A percentile compares a stretch with the other conserved stretches of the same genome.
Conservation (phyloP, 2,888 invertebrate genomes). For the Noctua janthina region DNA sequence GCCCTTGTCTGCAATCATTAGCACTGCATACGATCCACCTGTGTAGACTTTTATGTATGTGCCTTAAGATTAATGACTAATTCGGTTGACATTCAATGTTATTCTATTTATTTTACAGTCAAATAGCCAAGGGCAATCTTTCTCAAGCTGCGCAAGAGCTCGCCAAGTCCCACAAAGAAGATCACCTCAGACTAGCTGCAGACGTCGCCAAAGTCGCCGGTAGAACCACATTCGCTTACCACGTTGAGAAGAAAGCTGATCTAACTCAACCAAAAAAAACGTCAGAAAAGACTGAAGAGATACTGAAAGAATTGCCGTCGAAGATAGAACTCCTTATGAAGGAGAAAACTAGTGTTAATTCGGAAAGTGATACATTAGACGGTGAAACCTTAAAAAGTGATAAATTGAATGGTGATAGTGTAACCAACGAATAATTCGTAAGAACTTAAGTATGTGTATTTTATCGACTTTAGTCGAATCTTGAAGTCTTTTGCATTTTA, state of each 20-base stretch:
- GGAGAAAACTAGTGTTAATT: constrained; percentile 42
- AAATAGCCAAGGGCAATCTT: constrained; percentile 90
- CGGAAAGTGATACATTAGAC: constrained; percentile 36
- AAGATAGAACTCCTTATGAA: constrained; percentile 74
- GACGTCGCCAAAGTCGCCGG: constrained; percentile 90
- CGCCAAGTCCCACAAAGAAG: constrained; percentile 88
- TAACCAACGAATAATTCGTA: constrained; percentile 35
- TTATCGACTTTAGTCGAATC: constrained; percentile 44
- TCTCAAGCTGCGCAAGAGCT: constrained; percentile 91
- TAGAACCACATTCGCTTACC: constrained; percentile 81
- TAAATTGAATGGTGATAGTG: constrained; percentile 38
- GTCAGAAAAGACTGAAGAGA: constrained; percentile 63
- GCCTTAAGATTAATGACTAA: neutral
- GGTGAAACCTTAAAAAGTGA: constrained; percentile 26
- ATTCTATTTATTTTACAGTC: constrained; percentile 82
- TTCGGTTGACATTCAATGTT: neutral
- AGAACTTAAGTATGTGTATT: neutral
- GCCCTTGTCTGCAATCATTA: neutral
- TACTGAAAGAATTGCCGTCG: constrained; percentile 72
- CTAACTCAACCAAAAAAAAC: constrained; percentile 16
- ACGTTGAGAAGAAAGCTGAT: constrained; percentile 73
- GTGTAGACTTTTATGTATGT: neutral
- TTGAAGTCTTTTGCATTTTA: constrained; percentile 10
- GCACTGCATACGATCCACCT: neutral
- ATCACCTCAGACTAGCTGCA: constrained; percentile 90